phyloP scores from a whole-genome alignment of 2,113 vertebrate species.

The Silurus glanis region DNA sequence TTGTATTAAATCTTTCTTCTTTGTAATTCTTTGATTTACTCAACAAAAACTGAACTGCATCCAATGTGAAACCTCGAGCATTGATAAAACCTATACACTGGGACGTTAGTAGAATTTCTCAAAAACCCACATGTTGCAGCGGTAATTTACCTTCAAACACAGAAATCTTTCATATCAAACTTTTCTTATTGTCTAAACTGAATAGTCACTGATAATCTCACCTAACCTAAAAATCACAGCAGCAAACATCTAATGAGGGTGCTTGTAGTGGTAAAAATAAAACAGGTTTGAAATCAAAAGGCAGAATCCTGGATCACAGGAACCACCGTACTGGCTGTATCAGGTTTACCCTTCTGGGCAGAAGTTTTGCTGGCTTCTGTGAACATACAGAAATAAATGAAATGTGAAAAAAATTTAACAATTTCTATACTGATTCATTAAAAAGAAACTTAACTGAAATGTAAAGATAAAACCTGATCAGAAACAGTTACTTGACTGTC shows the following conservation, averaged over 20 bases:
- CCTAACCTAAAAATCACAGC: background rate
- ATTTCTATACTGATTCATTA: background rate
- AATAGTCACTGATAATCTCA: background rate
- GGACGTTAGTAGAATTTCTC: background rate
- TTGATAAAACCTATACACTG: background rate
- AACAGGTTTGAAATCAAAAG: background rate
- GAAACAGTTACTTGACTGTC: background rate
- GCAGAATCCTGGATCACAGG: background rate
- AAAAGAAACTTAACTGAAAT: background rate
- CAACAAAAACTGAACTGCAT: background rate
- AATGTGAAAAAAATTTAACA: background rate
- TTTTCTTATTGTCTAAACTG: background rate
- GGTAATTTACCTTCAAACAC: background rate
- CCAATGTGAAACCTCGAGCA: background rate
- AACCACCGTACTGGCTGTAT: background rate
- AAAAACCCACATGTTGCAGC: background rate
- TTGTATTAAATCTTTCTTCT: too few relatives aligned
- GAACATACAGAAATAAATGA: background rate
- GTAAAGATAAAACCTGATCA: background rate
- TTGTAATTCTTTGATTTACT: too few relatives aligned
- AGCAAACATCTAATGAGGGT: background rate
- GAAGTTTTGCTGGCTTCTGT: slow-evolving; percentile 37
- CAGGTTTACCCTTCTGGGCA: slow-evolving; percentile 8
- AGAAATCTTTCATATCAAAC: background rate
- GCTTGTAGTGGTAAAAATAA: background rate